Conservation (phyloP, 2,113 vertebrate species). For the Pteropus alecto region DNA sequence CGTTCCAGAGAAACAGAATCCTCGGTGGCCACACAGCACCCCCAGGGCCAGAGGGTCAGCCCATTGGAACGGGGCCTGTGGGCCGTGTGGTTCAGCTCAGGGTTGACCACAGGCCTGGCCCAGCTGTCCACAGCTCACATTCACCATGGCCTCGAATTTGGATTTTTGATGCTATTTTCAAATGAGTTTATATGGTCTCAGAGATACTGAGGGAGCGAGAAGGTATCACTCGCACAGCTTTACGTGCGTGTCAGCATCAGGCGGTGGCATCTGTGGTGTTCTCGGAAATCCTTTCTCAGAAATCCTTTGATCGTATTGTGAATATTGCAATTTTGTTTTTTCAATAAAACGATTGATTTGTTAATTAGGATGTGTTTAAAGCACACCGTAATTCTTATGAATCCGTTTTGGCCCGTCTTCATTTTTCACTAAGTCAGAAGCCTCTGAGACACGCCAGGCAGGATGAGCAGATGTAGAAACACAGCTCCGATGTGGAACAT, state of each 20-base stretch:
- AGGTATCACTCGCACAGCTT: neutral
- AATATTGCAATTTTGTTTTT: neutral
- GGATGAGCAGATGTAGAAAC: neutral
- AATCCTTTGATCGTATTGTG: neutral
- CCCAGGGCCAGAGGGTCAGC: no score
- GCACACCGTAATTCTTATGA: neutral
- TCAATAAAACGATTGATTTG: neutral
- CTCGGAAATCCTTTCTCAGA: neutral
- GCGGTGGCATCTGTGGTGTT: neutral
- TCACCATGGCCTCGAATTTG: neutral
- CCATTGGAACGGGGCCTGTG: rapidly evolving
- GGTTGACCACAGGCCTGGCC: neutral
- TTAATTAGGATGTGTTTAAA: neutral
- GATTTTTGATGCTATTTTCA: neutral
- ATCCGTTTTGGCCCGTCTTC: neutral
- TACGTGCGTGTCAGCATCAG: neutral
- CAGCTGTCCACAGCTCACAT: neutral
- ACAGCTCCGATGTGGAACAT: rapidly evolving
- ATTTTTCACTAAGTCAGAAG: neutral
- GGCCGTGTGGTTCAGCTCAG: neutral
- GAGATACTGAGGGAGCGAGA: neutral
- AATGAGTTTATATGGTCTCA: neutral
- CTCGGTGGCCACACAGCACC: rapidly evolving
- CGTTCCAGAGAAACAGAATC: neutral
- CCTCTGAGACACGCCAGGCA: neutral